phyloP scores from a whole-genome alignment of 2,888 invertebrate genomes.

The Xestoiulus laeticollis region DNA sequence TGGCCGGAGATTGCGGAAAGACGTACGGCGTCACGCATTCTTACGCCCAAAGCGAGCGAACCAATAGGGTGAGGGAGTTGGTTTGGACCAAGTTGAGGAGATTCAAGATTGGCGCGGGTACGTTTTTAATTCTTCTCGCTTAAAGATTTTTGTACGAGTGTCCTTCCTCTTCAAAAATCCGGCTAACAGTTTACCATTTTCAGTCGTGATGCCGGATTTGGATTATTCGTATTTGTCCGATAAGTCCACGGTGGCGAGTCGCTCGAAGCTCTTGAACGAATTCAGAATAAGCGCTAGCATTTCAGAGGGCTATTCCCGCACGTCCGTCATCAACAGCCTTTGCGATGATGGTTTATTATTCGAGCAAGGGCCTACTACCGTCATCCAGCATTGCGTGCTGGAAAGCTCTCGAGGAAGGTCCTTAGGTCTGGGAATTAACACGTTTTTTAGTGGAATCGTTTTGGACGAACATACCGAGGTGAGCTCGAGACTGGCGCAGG shows the following conservation, averaged over 20 bases:
- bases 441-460: background rate
- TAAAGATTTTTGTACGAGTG: background rate
- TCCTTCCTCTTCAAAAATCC: background rate
- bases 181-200: background rate
- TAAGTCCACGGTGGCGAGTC: background rate
- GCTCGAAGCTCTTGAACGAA: background rate
- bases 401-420: background rate
- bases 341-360: background rate
- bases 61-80: slow-evolving; percentile 60
- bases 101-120: slow-evolving; percentile 62
- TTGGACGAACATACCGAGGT: background rate
- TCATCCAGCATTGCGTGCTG: background rate
- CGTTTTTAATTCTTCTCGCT: background rate
- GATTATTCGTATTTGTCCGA: slow-evolving; percentile 60
- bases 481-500: background rate
- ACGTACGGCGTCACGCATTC: slow-evolving; percentile 55
- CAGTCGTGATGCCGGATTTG: slow-evolving; percentile 61
- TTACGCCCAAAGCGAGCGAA: slow-evolving; percentile 49
- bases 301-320: background rate
- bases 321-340: background rate
- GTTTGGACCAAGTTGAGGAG: slow-evolving; percentile 63
- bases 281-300: background rate
- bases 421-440: background rate
- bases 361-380: background rate
- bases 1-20: slow-evolving; percentile 60